Evolutionary conservation across 2,797 vertebrate genomes (phyloP).

Genomic region (Cynopterus sphinx): DNA sequence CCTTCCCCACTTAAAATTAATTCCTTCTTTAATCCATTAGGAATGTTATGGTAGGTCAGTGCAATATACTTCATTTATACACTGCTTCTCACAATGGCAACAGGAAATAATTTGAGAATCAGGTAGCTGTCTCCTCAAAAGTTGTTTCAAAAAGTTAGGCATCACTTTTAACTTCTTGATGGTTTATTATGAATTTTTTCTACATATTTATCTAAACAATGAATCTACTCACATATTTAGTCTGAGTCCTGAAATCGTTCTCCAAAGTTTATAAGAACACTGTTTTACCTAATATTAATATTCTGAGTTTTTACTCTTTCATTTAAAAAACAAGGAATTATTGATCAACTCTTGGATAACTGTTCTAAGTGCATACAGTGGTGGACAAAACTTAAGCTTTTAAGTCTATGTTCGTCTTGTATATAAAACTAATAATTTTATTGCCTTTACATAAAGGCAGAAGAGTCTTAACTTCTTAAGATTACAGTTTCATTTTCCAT

Average conservation of each 20-base stretch:
- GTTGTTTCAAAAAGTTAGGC: background rate
- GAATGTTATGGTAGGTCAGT: background rate
- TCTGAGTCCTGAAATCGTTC: background rate
- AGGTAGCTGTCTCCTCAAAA: background rate
- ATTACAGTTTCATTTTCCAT: background rate
- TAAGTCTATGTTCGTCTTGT: background rate
- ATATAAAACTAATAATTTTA: background rate
- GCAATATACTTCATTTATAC: background rate
- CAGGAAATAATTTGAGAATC: background rate
- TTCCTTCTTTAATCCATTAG: background rate
- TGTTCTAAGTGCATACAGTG: background rate
- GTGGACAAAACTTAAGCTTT: background rate
- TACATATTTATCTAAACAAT: background rate
- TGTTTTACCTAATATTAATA: background rate
- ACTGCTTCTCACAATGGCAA: background rate
- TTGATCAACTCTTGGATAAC: background rate
- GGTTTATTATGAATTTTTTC: background rate
- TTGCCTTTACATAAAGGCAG: background rate
- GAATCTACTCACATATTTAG: background rate
- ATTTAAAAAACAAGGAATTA: background rate
- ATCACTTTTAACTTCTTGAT: background rate
- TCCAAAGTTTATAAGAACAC: slow-evolving; percentile 10
- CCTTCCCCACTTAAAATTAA: background rate
- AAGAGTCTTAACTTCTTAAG: background rate
- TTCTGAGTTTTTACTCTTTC: background rate